Evolutionary conservation across 1,140 invertebrate genomes (phyloP).

Genomic region (Sminthurinus signatus): DNA sequence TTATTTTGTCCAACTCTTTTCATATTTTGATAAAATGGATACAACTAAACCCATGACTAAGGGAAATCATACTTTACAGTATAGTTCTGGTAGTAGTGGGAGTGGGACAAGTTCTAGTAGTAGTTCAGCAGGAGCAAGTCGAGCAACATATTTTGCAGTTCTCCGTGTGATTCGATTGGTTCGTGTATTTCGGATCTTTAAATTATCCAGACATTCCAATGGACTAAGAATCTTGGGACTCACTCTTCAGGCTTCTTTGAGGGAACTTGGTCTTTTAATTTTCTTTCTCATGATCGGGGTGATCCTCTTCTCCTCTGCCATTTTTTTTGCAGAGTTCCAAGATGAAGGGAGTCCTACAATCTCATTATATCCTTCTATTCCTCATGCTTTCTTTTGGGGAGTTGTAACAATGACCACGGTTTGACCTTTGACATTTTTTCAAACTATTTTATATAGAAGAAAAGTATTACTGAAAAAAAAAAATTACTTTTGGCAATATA

Average conservation of each 20-base stretch:
- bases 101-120: too few species aligned
- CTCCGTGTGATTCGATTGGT: conserved; percentile 52
- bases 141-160: conserved; percentile 45
- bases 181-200: conserved; percentile 53
- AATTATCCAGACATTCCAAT: conserved; percentile 47
- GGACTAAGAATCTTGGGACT: conserved; percentile 52
- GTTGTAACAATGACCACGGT: conserved; percentile 41
- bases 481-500: too few species aligned
- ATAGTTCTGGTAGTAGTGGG: too few species aligned
- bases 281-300: conserved; percentile 51
- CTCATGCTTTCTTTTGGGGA: conserved; percentile 39
- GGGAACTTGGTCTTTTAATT: conserved; percentile 23
- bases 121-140: background rate
- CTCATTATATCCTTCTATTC: conserved; percentile 32
- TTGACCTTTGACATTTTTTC: too few species aligned
- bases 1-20: conserved; percentile 1
- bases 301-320: conserved; percentile 51
- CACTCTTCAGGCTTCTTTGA: conserved; percentile 55
- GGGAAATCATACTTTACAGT: too few species aligned
- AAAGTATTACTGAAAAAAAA: too few species aligned
- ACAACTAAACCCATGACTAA: background rate
- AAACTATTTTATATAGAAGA: too few species aligned
- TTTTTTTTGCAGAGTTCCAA: conserved; percentile 16
- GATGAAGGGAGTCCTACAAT: background rate
- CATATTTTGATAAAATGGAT: background rate